phyloP scores from a whole-genome alignment of 2,797 vertebrate species.

The Chelon auratus region DNA sequence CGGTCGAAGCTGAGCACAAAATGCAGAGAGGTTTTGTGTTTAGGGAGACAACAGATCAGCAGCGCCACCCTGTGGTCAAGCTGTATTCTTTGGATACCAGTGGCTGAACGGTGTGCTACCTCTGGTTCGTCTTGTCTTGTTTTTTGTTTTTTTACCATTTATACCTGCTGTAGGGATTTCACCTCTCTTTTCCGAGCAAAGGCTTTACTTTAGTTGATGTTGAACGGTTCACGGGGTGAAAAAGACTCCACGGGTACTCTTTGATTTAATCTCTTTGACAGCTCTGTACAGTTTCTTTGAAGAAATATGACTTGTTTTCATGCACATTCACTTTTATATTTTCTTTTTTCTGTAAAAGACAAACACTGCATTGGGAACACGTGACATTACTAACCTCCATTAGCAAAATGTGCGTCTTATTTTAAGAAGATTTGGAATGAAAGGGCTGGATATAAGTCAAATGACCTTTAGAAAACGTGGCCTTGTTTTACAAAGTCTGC shows the following conservation, averaged over 20 bases:
- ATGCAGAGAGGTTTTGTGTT: background rate
- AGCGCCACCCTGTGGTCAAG: conserved; percentile 51
- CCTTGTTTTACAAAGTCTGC: background rate
- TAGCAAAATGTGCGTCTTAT: background rate
- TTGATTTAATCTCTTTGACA: background rate
- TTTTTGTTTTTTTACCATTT: background rate
- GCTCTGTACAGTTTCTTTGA: too few relatives aligned
- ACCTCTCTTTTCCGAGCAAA: background rate
- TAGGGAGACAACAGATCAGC: background rate
- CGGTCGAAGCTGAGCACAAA: background rate
- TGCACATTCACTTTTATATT: background rate
- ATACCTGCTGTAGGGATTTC: background rate
- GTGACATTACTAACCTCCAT: background rate
- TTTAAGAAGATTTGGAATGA: background rate
- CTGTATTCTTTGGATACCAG: background rate
- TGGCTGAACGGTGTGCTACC: background rate
- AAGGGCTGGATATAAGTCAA: background rate
- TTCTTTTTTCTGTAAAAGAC: background rate
- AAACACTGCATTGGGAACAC: background rate
- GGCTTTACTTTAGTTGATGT: conserved; percentile 5
- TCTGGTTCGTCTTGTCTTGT: conserved; percentile 6
- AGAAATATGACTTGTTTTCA: background rate
- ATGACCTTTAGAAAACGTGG: background rate
- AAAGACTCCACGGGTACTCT: background rate
- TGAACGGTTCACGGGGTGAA: background rate